Conservation (phyloP, 2,888 invertebrate genomes). For the Eutolmus rufibarbis region DNA sequence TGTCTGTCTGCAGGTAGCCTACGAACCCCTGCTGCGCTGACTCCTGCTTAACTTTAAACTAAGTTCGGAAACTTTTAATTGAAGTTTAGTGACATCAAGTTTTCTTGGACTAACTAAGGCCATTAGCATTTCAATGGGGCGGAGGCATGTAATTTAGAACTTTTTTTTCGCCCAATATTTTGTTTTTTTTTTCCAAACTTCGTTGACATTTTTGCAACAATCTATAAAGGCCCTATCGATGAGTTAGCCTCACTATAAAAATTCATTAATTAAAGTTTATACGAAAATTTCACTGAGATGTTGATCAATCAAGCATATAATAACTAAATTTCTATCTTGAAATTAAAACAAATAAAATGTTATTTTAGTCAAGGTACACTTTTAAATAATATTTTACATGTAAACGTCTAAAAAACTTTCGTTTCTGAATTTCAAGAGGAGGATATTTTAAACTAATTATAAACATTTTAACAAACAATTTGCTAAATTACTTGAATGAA, state of each 20-base stretch:
- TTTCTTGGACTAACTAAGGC: slow-evolving; percentile 2
- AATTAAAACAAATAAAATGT: no score
- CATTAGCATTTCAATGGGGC: slow-evolving; percentile 16
- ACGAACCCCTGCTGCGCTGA: neutral
- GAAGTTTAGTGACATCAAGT: slow-evolving; percentile 37
- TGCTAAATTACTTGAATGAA: no score
- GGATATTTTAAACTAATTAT: no score
- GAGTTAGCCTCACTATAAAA: neutral
- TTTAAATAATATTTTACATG: no score
- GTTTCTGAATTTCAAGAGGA: no score
- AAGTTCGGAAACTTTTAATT: slow-evolving; percentile 35
- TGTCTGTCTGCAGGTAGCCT: slow-evolving; percentile 5
- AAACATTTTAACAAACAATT: no score
- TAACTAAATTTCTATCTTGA: neutral
- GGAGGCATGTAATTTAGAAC: neutral
- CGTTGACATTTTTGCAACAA: neutral
- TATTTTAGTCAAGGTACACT: no score
- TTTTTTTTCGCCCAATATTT: neutral
- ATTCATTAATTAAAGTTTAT: neutral
- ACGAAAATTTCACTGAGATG: neutral
- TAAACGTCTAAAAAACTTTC: no score
- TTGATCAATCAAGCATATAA: neutral
- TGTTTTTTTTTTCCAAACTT: neutral
- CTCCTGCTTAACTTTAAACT: neutral
- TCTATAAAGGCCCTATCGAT: neutral